Percentiles rank a stretch among this genome's conserved stretches.
phyloP scores from a whole-genome alignment of 1,140 invertebrate species.

The Steinernema khuongi region DNA sequence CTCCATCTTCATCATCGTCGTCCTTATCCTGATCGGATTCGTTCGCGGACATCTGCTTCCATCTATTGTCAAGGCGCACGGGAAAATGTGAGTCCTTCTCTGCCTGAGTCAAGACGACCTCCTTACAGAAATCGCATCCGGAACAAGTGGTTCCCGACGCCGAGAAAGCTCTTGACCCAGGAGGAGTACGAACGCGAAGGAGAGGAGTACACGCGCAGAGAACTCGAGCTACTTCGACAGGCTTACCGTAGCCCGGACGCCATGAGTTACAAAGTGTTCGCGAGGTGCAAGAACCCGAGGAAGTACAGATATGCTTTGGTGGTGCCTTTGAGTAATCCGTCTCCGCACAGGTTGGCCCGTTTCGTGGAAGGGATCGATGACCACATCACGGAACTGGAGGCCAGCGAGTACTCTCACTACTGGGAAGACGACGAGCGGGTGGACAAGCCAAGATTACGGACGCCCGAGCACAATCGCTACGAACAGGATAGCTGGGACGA shows the following conservation, averaged over 20 bases:
- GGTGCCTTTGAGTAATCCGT: background rate
- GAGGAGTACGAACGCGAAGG: background rate
- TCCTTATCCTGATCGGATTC: background rate
- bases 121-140: no score
- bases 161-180: background rate
- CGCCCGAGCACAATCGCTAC: no score
- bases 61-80: background rate
- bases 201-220: background rate
- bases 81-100: background rate
- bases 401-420: background rate
- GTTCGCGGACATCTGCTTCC: background rate
- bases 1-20: background rate
- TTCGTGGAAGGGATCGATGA: background rate
- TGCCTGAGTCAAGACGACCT: no score
- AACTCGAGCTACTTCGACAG: background rate
- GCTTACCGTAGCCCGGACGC: background rate
- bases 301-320: background rate
- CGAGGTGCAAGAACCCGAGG: background rate
- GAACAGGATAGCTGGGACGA: no score
- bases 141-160: background rate
- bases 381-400: background rate
- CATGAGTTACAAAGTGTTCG: background rate
- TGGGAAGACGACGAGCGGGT: no score
- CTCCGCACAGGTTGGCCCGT: background rate
- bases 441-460: no score